Evolutionary conservation across 2,113 vertebrate species (phyloP).

Genomic region (Pelodiscus sinensis): DNA sequence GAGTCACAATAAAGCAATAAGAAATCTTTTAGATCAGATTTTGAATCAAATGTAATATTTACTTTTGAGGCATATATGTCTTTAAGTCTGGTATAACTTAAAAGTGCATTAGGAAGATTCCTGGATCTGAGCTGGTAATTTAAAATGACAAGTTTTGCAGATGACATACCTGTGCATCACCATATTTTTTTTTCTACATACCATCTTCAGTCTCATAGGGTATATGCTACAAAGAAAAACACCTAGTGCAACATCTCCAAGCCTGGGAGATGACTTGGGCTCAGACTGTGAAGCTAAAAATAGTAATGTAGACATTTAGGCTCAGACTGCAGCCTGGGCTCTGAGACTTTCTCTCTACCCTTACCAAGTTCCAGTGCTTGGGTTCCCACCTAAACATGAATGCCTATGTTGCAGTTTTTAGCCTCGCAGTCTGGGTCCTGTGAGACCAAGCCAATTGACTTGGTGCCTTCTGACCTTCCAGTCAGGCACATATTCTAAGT

Average conservation of each 20-base stretch:
- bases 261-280: neutral
- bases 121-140: neutral
- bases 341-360: neutral
- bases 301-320: neutral
- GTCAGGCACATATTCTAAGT: neutral
- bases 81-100: neutral
- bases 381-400: neutral
- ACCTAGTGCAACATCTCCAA: neutral
- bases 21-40: neutral
- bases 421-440: neutral
- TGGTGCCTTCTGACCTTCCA: neutral
- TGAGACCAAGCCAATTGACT: neutral
- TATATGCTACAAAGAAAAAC: neutral
- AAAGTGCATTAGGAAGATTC: neutral
- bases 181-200: neutral
- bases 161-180: neutral
- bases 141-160: neutral
- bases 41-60: neutral
- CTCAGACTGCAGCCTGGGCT: neutral
- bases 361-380: neutral
- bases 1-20: constrained; percentile 75
- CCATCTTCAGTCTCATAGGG: too few relatives aligned
- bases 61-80: neutral
- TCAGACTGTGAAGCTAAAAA: neutral
- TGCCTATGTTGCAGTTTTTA: neutral